A percentile compares a stretch with the other conserved stretches of the same genome.
phyloP scores from a whole-genome alignment of 92 coral and sea anemone species.

The Actinernus sp. region DNA sequence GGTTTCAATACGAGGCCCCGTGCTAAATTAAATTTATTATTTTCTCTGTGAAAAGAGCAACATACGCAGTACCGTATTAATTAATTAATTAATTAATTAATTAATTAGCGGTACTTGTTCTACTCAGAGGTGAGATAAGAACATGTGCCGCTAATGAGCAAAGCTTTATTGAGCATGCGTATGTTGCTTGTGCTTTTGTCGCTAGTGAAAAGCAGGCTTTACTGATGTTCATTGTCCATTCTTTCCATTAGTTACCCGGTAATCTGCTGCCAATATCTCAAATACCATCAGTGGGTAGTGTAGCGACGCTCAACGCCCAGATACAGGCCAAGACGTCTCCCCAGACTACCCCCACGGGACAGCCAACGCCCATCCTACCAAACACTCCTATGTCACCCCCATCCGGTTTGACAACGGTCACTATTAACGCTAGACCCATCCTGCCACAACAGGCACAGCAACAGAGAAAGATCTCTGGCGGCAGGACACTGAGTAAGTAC shows the following conservation, averaged over 20 bases:
- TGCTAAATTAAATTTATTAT: too few species aligned
- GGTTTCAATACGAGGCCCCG: too few species aligned
- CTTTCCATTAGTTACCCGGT: slow-evolving; percentile 62
- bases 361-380: slow-evolving; percentile 88
- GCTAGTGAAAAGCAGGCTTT: too few species aligned
- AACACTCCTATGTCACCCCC: slow-evolving; percentile 89
- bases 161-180: too few species aligned
- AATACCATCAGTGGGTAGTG: slow-evolving; percentile 73
- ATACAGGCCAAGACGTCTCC: slow-evolving; percentile 89
- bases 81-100: too few species aligned
- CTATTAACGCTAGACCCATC: slow-evolving; percentile 83
- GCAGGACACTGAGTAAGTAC: slow-evolving; percentile 39
- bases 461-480: slow-evolving; percentile 76
- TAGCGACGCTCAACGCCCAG: slow-evolving; percentile 83
- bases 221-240: too few species aligned
- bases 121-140: too few species aligned
- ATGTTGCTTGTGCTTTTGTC: too few species aligned
- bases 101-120: too few species aligned
- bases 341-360: slow-evolving; percentile 84
- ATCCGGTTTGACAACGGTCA: slow-evolving; percentile 81
- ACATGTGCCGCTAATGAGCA: too few species aligned
- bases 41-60: too few species aligned
- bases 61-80: too few species aligned
- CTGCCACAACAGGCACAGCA: slow-evolving; percentile 79
- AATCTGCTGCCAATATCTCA: slow-evolving; percentile 90